Evolutionary conservation across 2,113 vertebrate species (phyloP), one percentile per base, ranked within the genome.

Genomic region (Octodon degus): DNA sequence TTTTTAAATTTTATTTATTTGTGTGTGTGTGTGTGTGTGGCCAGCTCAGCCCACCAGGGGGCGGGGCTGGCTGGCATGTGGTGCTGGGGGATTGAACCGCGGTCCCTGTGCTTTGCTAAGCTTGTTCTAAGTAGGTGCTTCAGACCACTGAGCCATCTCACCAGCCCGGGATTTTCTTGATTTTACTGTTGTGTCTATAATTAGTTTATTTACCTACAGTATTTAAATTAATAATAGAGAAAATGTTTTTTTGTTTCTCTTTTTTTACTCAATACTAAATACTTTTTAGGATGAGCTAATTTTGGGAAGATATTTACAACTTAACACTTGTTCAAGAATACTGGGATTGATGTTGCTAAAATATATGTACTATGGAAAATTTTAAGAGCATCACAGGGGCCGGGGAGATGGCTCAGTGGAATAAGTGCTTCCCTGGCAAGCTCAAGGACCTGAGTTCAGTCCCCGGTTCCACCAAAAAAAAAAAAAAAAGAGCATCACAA

Each of bases 281-380:
- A 25, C 24, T 94, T 90, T 95, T 96, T 77, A 87, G 68, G 53
- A 68, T 95, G 63, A 74, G 22, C 22, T 43, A 43, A 76, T 76
- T 76, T 1, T 2, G 72, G 22, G n/a, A 11, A 4, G 72, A 37
- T 40, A 10, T 12, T 43, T 76, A 2, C 12, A 47, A 30, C 12
- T 30, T 47, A 77, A 77, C 1, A 77, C 40, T 30, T 47, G 13
- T 13, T 30, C 27, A 77, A 47, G 43, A 74, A n/a, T 74, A 14
- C 20, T 76, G 74, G 43, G 72, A 27, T 14, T 14, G n/a, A 40
- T 8, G 70, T 37, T 40, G 43, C 24, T 76, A 37, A 43, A 43
- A 22, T 12, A 72, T 6, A 25, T 47, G 77, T 53, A 53, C 27
- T 34, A 32, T 32, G 47, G 47, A 34, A 34, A 80, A 10, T 20